A percentile compares a stretch with the other conserved stretches of the same genome.
phyloP scores from a whole-genome alignment of 2,797 vertebrate genomes.

The Phoxinus dragarum region DNA sequence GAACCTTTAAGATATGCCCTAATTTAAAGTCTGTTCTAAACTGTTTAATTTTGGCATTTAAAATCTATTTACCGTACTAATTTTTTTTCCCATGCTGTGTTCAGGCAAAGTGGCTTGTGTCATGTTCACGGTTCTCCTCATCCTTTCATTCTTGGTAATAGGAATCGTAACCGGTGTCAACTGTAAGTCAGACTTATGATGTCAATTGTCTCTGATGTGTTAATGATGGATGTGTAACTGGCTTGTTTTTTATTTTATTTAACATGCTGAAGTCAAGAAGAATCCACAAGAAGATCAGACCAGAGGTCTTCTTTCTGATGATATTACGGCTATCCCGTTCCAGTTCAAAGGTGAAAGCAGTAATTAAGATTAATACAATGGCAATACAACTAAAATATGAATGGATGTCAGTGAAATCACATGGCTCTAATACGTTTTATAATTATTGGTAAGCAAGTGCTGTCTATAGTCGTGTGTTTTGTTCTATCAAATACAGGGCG shows the following conservation, averaged over 20 bases:
- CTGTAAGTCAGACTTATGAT: conserved; percentile 22
- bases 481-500: conserved; percentile 10
- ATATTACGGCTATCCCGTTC: conserved; percentile 8
- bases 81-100: not conserved
- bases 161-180: conserved; percentile 46
- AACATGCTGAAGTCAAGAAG: conserved; percentile 14
- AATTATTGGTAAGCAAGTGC: not conserved
- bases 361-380: not conserved
- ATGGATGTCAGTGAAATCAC: not conserved
- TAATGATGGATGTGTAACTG: not conserved
- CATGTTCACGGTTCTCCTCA: conserved; percentile 42
- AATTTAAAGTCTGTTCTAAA: not conserved
- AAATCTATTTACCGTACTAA: not conserved
- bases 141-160: conserved; percentile 44
- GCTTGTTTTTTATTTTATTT: conserved; percentile 7
- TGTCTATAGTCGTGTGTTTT: not conserved
- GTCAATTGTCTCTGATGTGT: not conserved
- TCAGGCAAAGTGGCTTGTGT: conserved; percentile 41
- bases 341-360: conserved; percentile 8
- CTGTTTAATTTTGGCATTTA: not conserved
- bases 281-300: conserved; percentile 13
- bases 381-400: not conserved
- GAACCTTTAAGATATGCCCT: not conserved
- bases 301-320: conserved; percentile 29
- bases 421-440: not conserved